phyloP scores from a whole-genome alignment of 1,140 invertebrate genomes.

The Tachypleus tridentatus region DNA sequence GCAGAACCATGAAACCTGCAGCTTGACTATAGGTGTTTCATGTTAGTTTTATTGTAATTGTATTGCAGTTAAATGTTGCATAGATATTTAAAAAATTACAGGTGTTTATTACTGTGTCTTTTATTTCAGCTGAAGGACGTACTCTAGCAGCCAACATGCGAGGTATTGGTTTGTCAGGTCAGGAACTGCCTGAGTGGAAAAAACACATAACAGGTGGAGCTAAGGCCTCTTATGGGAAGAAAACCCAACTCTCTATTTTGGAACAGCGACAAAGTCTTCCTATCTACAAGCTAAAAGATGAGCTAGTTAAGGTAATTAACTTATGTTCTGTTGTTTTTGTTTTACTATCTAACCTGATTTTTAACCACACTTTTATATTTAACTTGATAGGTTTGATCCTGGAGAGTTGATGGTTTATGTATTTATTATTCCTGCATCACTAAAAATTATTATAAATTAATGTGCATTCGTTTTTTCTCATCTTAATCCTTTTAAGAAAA shows the following conservation, averaged over 20 bases:
- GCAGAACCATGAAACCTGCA: too few relatives aligned
- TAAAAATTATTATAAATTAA: too few relatives aligned
- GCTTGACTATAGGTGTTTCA: too few relatives aligned
- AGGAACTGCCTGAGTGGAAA: slow-evolving; percentile 97
- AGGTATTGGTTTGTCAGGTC: slow-evolving; percentile 63
- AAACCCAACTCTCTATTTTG: slow-evolving; percentile 86
- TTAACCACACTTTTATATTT: too few relatives aligned
- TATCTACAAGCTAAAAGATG: slow-evolving; percentile 90
- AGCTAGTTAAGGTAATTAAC: slow-evolving; percentile 65
- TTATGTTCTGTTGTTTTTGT: slow-evolving; percentile 6
- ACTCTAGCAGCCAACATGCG: slow-evolving; percentile 61
- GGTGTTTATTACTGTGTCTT: not conserved
- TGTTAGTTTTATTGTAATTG: too few relatives aligned
- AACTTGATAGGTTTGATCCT: too few relatives aligned
- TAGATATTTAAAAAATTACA: too few relatives aligned
- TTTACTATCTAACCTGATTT: not conserved
- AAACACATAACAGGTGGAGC: slow-evolving; percentile 95
- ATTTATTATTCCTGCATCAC: too few relatives aligned
- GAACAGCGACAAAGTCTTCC: slow-evolving; percentile 93
- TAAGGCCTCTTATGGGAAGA: slow-evolving; percentile 96
- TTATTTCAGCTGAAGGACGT: slow-evolving; percentile 45
- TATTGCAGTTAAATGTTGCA: too few relatives aligned
- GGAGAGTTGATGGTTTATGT: too few relatives aligned
- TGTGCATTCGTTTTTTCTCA: too few relatives aligned
- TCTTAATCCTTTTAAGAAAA: too few relatives aligned